Conservation (phyloP, 2,888 invertebrate species). For the Rhopalosiphum nymphaeae region DNA sequence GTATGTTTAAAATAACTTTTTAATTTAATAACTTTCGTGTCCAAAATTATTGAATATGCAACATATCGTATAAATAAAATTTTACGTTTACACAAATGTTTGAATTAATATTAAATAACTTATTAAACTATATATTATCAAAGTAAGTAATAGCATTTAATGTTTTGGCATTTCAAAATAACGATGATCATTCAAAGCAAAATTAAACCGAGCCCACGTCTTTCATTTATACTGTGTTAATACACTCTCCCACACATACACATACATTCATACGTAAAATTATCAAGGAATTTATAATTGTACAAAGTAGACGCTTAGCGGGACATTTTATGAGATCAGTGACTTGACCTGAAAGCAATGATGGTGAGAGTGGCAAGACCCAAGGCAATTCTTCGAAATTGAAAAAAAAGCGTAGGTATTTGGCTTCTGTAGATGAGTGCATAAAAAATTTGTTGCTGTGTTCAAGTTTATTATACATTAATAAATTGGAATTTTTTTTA, state of each 20-base stretch:
- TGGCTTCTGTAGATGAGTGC: not conserved
- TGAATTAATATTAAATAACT: not conserved
- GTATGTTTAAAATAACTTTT: not conserved
- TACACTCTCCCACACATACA: not conserved
- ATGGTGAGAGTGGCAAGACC: not conserved
- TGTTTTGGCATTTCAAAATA: not conserved
- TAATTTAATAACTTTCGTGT: not conserved
- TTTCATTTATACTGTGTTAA: slow-evolving; percentile 9
- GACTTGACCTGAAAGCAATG: slow-evolving; percentile 32
- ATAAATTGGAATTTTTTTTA: not conserved
- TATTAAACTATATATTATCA: not conserved
- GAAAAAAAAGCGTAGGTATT: not conserved
- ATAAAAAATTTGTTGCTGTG: not conserved
- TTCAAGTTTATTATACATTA: not conserved
- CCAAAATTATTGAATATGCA: not conserved
- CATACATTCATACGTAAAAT: not conserved
- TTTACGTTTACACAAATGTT: not conserved
- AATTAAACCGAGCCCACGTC: not conserved
- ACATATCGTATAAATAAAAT: not conserved
- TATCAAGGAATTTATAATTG: not conserved
- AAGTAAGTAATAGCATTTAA: slow-evolving; percentile 1
- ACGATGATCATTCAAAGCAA: slow-evolving; percentile 15
- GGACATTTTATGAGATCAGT: slow-evolving; percentile 37
- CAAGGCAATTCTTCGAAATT: slow-evolving; percentile 18
- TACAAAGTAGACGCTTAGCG: not conserved